Evolutionary conservation across 2,113 vertebrate genomes (phyloP), one percentile per base, ranked within the genome.

Genomic region (Meles meles): DNA sequence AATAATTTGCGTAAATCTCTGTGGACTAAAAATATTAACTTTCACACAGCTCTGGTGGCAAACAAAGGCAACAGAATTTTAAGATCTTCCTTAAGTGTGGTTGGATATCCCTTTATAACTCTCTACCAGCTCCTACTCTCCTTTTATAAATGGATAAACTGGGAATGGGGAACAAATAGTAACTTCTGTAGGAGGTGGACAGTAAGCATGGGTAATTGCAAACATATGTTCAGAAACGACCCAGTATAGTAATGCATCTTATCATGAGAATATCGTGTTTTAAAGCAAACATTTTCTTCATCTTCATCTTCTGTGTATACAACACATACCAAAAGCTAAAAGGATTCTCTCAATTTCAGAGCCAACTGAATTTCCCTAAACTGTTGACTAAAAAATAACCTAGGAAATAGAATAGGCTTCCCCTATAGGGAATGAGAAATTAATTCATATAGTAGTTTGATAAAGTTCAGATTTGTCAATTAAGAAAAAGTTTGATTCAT

Each of bases 251-350:
- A 82, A 86, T 39, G 25, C 21, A 91, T 83, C 29, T 88, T 87
- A 79, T 57, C 59, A 95, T 83, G 37, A 49, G 11, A 29, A 47
- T 90, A 63, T 63, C 77, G 77, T 81, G 85, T 96, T 88, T 84
- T 63, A 96, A 81, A 94, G 77, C 63, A 96, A 96, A 93, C n/a
- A 63, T 93, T 97, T 96, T 93, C 77, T 95, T 63, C 37, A 94
- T 59, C 76, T 95, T 91, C 49, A 94, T 59, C 76, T 95, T 91
- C 49, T 82, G 29, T 55, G 17, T 63, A 88, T 92, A 83, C 27
- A 94, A 52, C 27, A 92, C 39, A 77, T 65, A 77, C 37, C 81
- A 85, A 97, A 94, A 96, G 27, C 39, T 93, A 83, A 96, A 96
- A 88, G 6, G 29, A 84, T 76, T 96, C 67, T 81, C 71, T 96